These are phyloP conservation scores for Siniperca undulata DNA, from an alignment of 2,797 vertebrate species.

Conservation along the genomic window DNA sequence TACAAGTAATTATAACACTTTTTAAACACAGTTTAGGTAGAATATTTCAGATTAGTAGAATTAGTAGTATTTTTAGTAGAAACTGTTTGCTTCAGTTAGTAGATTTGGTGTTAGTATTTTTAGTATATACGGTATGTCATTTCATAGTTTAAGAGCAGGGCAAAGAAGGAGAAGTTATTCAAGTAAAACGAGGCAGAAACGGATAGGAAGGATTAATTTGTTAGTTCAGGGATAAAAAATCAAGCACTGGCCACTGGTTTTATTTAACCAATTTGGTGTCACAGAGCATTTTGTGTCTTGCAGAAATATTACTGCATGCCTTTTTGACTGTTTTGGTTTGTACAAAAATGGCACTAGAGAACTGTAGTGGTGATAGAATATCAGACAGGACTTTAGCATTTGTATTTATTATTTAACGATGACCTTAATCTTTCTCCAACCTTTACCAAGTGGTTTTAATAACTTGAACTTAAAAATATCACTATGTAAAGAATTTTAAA, in stretches of 20 bases:
- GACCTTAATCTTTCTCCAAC: not conserved
- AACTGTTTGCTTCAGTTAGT: slow-evolving; percentile 28
- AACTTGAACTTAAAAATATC: not conserved
- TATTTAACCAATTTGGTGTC: not conserved
- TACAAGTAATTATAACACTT: not conserved
- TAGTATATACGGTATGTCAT: slow-evolving; percentile 21
- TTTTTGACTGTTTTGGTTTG: not conserved
- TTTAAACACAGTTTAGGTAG: slow-evolving; percentile 15
- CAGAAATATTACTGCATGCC: not conserved
- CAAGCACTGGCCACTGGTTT: slow-evolving; percentile 14
- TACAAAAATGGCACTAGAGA: not conserved
- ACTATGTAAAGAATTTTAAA: not conserved
- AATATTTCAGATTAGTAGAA: slow-evolving; percentile 41
- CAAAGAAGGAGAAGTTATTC: not conserved
- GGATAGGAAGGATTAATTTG: not conserved
- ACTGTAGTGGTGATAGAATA: not conserved
- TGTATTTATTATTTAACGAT: not conserved
- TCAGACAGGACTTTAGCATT: not conserved
- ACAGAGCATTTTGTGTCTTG: not conserved
- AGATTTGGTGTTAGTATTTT: slow-evolving; percentile 55
- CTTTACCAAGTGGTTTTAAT: not conserved
- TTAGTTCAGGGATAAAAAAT: slow-evolving; percentile 6
- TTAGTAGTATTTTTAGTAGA: slow-evolving; percentile 33
- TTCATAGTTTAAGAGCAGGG: not conserved
- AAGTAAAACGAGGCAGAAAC: not conserved